A percentile compares a stretch with the other conserved stretches of the same genome.
phyloP scores from a whole-genome alignment of 92 coral and sea anemone genomes.

The Palythoa heliodiscus region DNA sequence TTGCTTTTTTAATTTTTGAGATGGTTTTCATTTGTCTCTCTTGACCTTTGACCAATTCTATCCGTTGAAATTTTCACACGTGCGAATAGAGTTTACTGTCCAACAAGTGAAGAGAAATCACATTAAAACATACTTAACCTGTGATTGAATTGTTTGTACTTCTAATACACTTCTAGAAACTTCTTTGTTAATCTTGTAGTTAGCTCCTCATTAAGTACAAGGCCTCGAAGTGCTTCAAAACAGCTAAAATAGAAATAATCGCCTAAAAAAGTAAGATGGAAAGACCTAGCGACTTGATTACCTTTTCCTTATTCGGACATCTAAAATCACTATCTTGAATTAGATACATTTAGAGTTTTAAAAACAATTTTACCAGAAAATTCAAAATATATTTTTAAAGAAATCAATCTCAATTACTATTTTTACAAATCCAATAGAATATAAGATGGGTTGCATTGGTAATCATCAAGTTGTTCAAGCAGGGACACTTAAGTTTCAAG shows the following conservation, averaged over 20 bases:
- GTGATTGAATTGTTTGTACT: not conserved
- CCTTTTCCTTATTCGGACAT: too few species aligned
- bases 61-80: not conserved
- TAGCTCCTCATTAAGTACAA: not conserved
- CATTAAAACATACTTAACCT: not conserved
- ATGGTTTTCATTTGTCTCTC: not conserved
- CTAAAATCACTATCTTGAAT: too few species aligned
- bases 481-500: too few species aligned
- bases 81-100: not conserved
- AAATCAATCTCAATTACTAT: too few species aligned
- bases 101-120: not conserved
- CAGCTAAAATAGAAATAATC: not conserved
- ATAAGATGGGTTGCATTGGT: too few species aligned
- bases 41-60: not conserved
- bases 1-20: not conserved
- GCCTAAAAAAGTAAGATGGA: not conserved
- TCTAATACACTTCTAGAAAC: not conserved
- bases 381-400: too few species aligned
- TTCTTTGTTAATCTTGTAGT: not conserved
- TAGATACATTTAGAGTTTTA: too few species aligned
- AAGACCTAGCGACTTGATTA: too few species aligned
- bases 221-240: not conserved
- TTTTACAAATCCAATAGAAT: too few species aligned
- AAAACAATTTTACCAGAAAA: too few species aligned
- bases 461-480: too few species aligned